phyloP scores from a whole-genome alignment of 2,797 vertebrate species.

The Acropternis orthonyx region DNA sequence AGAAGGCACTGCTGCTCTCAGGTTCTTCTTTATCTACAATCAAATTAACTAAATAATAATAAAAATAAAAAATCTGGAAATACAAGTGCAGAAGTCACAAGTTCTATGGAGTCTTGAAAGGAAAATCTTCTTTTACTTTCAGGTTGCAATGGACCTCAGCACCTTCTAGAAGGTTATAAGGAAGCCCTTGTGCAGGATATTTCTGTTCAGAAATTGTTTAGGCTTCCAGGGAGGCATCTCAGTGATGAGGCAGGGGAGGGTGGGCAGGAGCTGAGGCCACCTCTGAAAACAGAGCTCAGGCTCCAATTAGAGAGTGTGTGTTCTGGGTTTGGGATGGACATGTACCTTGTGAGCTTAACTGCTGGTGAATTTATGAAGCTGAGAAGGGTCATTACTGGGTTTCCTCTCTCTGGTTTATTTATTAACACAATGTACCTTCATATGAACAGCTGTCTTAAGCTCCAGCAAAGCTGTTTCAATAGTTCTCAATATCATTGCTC shows the following conservation, averaged over 20 bases:
- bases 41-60: not conserved
- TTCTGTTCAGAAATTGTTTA: not conserved
- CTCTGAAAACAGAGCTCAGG: not conserved
- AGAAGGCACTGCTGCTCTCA: not conserved
- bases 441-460: not conserved
- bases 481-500: rapidly evolving
- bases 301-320: not conserved
- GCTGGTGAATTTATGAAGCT: not conserved
- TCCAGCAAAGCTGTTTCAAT: not conserved
- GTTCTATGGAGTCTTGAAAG: not conserved
- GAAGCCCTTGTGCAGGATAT: not conserved
- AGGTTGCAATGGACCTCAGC: not conserved
- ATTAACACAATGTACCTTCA: not conserved
- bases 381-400: not conserved
- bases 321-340: not conserved
- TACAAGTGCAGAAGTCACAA: not conserved
- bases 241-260: not conserved
- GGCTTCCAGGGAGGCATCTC: not conserved
- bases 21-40: not conserved
- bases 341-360: not conserved
- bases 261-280: not conserved
- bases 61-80: not conserved
- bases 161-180: not conserved
- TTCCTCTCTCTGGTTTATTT: not conserved
- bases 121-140: not conserved